Conservation (phyloP, 2,888 invertebrate species). For the Plagodis pulveraria region DNA sequence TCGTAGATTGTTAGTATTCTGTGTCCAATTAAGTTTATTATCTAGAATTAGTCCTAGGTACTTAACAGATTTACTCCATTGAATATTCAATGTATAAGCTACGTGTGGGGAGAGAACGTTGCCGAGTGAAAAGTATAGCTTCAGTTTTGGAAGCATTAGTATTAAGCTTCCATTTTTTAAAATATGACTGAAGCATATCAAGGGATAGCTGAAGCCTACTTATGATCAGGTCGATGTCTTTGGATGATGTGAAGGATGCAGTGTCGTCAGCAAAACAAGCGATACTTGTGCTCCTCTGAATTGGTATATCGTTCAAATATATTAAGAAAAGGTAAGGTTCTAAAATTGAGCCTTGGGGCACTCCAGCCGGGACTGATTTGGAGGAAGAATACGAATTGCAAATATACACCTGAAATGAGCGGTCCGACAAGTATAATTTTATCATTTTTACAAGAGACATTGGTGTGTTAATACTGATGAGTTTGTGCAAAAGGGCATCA, state of each 20-base stretch:
- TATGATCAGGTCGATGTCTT: not conserved
- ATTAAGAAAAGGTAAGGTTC: conserved; percentile 6
- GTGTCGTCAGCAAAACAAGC: conserved; percentile 1
- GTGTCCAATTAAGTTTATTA: no score
- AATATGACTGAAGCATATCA: not conserved
- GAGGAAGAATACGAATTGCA: not conserved
- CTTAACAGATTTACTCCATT: no score
- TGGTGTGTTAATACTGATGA: not conserved
- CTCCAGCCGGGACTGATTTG: conserved; percentile 7
- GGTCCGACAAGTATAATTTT: not conserved
- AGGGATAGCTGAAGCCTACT: not conserved
- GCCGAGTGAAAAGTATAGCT: no score
- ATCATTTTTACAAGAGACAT: not conserved
- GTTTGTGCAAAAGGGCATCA: conserved; percentile 3
- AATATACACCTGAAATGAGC: conserved; percentile 5
- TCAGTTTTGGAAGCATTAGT: not conserved
- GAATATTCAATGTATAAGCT: no score
- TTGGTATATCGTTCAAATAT: conserved; percentile 10
- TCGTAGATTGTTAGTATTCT: no score
- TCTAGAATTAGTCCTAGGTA: no score
- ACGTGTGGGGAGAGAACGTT: no score
- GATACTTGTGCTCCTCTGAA: conserved; percentile 1
- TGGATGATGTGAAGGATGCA: not conserved
- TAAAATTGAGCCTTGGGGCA: conserved; percentile 14
- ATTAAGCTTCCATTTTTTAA: not conserved